These are phyloP conservation scores for Neoaliturus tenellus DNA, from an alignment of 2,888 invertebrate species.

Conservation along the genomic window DNA sequence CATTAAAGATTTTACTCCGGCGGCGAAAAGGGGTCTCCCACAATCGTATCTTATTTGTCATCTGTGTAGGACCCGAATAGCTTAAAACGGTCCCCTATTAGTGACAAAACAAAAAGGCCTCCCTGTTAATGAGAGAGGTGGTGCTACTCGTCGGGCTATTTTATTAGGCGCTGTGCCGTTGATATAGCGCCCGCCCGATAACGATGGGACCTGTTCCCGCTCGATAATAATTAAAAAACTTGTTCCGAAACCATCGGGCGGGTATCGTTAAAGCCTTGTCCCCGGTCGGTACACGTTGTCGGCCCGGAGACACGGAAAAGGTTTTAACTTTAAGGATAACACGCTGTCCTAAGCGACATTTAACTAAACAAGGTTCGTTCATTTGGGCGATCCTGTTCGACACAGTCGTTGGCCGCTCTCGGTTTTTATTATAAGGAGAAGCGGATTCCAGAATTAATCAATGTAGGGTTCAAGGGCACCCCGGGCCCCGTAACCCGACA, in stretches of 20 bases:
- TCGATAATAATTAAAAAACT: slow-evolving; percentile 51
- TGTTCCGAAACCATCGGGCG: slow-evolving; percentile 47
- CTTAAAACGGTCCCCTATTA: slow-evolving; percentile 54
- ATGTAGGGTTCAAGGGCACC: slow-evolving; percentile 35
- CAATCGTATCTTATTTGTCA: slow-evolving; percentile 57
- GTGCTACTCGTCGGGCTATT: slow-evolving; percentile 54
- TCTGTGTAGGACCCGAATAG: slow-evolving; percentile 52
- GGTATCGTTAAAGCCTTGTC: slow-evolving; percentile 52
- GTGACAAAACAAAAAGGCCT: slow-evolving; percentile 56
- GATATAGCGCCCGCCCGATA: slow-evolving; percentile 49
- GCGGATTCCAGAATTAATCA: slow-evolving; percentile 53
- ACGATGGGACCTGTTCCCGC: slow-evolving; percentile 42
- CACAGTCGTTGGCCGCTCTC: slow-evolving; percentile 50
- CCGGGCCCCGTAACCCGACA: not conserved
- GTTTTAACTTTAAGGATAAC: slow-evolving; percentile 54
- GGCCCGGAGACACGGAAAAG: slow-evolving; percentile 39
- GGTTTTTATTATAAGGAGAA: slow-evolving; percentile 37
- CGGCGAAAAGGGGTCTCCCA: slow-evolving; percentile 37
- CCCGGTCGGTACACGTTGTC: slow-evolving; percentile 38
- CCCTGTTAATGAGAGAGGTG: slow-evolving; percentile 55
- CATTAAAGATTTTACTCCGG: slow-evolving; percentile 29
- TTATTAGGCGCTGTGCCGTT: slow-evolving; percentile 49
- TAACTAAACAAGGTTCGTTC: slow-evolving; percentile 51
- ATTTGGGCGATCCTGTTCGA: slow-evolving; percentile 50
- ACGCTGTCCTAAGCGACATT: slow-evolving; percentile 51